phyloP scores from a whole-genome alignment of 2,888 invertebrate species.

The Drosophila sordidapex region DNA sequence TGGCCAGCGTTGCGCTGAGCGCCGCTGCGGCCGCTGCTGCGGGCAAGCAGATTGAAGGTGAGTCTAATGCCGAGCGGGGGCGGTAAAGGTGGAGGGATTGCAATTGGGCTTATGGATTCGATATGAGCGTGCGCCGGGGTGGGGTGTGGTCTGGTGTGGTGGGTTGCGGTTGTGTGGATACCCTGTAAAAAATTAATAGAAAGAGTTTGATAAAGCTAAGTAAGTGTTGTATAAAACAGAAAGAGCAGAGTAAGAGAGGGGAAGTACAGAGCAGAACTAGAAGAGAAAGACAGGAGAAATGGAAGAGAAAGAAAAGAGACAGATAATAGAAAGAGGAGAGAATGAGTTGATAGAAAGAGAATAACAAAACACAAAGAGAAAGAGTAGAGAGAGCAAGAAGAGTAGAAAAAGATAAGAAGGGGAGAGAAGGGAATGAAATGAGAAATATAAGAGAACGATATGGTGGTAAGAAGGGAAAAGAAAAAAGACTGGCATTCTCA shows the following conservation, averaged over 20 bases:
- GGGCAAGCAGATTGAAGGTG: slow-evolving; percentile 96
- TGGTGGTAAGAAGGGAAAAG: neutral
- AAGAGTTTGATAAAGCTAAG: neutral
- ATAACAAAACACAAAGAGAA: too few species aligned
- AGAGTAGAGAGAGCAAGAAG: too few species aligned
- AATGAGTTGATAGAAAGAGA: too few species aligned
- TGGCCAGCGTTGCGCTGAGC: slow-evolving; percentile 88
- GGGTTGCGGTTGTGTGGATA: neutral
- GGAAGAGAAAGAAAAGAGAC: neutral
- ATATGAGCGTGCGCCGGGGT: slow-evolving; percentile 2
- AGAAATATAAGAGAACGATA: neutral
- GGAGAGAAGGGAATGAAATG: too few species aligned
- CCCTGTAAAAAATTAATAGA: neutral
- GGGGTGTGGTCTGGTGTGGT: neutral
- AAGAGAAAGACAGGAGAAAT: neutral
- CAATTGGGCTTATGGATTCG: slow-evolving; percentile 4
- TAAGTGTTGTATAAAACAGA: neutral
- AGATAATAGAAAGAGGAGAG: rapidly evolving
- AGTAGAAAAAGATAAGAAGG: neutral
- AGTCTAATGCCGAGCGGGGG: slow-evolving; percentile 54
- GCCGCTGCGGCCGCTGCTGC: slow-evolving; percentile 92
- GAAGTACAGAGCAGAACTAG: neutral
- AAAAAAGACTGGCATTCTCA: neutral
- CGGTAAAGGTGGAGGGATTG: neutral
- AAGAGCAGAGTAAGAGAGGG: neutral